Conservation (phyloP, 2,797 vertebrate species). For the Syndactyla subalaris region DNA sequence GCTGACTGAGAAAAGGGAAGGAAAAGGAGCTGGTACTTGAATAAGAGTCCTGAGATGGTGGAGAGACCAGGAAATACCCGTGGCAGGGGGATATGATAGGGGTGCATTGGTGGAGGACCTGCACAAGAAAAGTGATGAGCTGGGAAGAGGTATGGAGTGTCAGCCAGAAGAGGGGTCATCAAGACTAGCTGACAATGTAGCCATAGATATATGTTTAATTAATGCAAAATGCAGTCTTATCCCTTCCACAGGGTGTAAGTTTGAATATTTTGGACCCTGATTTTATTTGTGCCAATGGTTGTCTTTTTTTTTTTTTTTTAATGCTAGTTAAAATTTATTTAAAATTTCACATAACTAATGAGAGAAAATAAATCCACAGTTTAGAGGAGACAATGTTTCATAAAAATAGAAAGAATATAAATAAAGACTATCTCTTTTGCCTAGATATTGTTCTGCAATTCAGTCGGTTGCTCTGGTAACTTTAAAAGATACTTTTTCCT, state of each 20-base stretch:
- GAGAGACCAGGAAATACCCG: neutral
- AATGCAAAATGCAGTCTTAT: neutral
- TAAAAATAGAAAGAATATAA: conserved; percentile 24
- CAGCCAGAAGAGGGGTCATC: neutral
- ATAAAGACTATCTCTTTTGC: neutral
- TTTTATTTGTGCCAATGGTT: neutral
- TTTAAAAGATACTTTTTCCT: neutral
- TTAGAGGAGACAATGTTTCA: neutral
- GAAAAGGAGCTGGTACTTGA: neutral
- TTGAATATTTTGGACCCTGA: neutral
- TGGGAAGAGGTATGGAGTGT: neutral
- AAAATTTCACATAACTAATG: neutral
- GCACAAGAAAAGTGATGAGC: neutral
- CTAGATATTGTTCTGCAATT: neutral
- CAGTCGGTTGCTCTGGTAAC: conserved; percentile 13
- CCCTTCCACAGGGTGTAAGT: neutral
- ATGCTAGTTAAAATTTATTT: neutral
- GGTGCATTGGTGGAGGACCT: neutral
- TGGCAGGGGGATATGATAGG: too few relatives aligned
- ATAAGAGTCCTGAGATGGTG: neutral
- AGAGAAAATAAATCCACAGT: neutral
- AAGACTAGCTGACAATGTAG: neutral
- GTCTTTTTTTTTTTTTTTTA: neutral
- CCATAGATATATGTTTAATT: neutral
- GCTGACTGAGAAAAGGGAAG: neutral